Conservation (phyloP, 2,797 vertebrate genomes). For the Erethizon dorsatum region DNA sequence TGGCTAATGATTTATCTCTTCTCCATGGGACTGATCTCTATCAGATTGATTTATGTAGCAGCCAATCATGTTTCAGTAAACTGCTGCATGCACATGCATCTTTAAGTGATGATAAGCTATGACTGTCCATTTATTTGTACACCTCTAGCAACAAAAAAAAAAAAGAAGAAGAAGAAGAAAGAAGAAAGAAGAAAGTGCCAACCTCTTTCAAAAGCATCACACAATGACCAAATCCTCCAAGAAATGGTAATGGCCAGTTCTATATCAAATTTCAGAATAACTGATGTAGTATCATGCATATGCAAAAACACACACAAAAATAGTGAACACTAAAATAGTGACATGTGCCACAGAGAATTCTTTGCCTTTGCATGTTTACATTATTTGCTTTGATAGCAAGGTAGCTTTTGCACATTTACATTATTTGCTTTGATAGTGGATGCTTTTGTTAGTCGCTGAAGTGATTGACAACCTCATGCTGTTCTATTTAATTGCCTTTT, state of each 20-base stretch:
- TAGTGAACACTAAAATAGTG: constrained; percentile 75
- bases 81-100: constrained; percentile 96
- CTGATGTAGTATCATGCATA: constrained; percentile 68
- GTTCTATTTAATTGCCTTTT: constrained; percentile 91
- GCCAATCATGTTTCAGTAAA: constrained; percentile 99
- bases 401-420: constrained; percentile 85
- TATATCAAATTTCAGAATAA: constrained; percentile 76
- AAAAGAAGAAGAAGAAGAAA: neutral
- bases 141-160: constrained; percentile 73
- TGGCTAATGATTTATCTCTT: constrained; percentile 99
- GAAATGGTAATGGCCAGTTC: constrained; percentile 78
- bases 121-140: constrained; percentile 95
- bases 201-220: constrained; percentile 59
- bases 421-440: constrained; percentile 91
- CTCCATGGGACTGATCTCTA: constrained; percentile 97
- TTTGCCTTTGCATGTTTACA: constrained; percentile 87
- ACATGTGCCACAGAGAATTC: constrained; percentile 85
- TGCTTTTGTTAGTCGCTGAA: constrained; percentile 89
- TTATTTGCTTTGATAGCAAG: constrained; percentile 89
- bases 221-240: constrained; percentile 66
- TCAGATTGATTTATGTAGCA: constrained; percentile 99
- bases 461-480: constrained; percentile 91
- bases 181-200: constrained; percentile 35
- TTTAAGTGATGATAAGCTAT: constrained; percentile 98
- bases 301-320: constrained; percentile 69